These are phyloP conservation scores for Eubasilissa regina DNA, from an alignment of 1,140 invertebrate genomes.

Conservation along the genomic window DNA sequence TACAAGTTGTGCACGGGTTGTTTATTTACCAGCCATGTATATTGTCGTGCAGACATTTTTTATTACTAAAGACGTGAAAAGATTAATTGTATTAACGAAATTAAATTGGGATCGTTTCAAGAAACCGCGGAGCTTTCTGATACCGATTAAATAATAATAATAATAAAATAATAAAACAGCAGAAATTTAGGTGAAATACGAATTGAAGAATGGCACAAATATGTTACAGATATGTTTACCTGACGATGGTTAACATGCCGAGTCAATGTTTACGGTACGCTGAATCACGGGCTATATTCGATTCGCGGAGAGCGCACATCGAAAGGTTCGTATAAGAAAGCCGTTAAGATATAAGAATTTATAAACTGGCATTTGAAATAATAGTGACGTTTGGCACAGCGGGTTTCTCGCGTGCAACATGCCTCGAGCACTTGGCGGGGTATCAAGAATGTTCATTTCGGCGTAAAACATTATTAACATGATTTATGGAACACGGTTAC, in stretches of 20 bases:
- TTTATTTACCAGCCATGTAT: too few relatives aligned
- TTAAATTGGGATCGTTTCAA: too few relatives aligned
- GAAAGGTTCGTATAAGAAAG: conserved; percentile 19
- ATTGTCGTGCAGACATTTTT: too few relatives aligned
- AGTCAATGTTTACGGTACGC: conserved; percentile 10
- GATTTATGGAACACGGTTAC: conserved; percentile 50
- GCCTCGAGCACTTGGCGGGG: conserved; percentile 51
- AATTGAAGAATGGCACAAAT: not conserved
- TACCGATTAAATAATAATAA: too few relatives aligned
- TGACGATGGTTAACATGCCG: conserved; percentile 27
- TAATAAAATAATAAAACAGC: too few relatives aligned
- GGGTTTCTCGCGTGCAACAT: conserved; percentile 32
- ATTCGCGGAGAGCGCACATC: conserved; percentile 9
- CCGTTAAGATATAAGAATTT: conserved; percentile 42
- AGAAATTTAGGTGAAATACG: too few relatives aligned
- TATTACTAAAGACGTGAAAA: too few relatives aligned
- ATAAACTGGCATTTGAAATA: conserved; percentile 43
- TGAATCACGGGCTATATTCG: conserved; percentile 36
- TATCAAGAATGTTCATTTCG: conserved; percentile 55
- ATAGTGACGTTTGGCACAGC: conserved; percentile 14
- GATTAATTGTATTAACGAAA: too few relatives aligned
- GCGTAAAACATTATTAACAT: conserved; percentile 58
- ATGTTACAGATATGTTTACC: conserved; percentile 25
- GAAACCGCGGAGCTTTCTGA: too few relatives aligned
- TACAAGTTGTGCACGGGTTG: too few relatives aligned